phyloP scores from a whole-genome alignment of 2,888 invertebrate species.

The Drosophila putrida region DNA sequence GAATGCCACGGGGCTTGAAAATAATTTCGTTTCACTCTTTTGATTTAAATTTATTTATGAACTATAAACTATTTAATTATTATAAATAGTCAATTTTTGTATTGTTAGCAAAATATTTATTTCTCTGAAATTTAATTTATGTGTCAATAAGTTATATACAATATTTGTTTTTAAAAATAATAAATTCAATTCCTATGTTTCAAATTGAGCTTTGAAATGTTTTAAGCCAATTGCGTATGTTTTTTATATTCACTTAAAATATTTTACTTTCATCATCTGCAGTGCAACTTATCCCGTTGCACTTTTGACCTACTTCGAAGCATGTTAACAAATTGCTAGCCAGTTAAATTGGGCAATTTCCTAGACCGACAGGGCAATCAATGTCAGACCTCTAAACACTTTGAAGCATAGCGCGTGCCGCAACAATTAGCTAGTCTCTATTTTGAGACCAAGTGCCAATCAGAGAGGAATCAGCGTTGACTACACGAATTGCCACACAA shows the following conservation, averaged over 20 bases:
- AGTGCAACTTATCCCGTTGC: slow-evolving; percentile 31
- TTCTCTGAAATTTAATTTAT: too few relatives aligned
- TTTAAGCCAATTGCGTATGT: not conserved
- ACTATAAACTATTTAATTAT: too few relatives aligned
- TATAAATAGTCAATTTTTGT: too few relatives aligned
- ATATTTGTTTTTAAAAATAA: too few relatives aligned
- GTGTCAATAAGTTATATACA: too few relatives aligned
- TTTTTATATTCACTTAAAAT: not conserved
- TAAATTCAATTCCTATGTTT: too few relatives aligned
- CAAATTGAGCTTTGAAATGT: too few relatives aligned
- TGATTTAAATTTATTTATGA: too few relatives aligned
- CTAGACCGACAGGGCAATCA: slow-evolving; percentile 44
- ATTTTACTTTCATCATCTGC: slow-evolving; percentile 9
- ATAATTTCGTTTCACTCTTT: too few relatives aligned
- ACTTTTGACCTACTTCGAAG: slow-evolving; percentile 65
- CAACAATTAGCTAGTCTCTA: slow-evolving; percentile 59
- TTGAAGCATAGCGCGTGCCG: slow-evolving; percentile 61
- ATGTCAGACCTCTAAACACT: slow-evolving; percentile 33
- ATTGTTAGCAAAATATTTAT: too few relatives aligned
- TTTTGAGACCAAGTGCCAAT: slow-evolving; percentile 65
- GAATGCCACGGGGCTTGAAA: too few relatives aligned
- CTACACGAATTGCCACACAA: slow-evolving; percentile 51
- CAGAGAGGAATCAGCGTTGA: slow-evolving; percentile 59
- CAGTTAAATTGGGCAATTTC: slow-evolving; percentile 48
- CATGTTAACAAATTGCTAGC: slow-evolving; percentile 28